Conservation (phyloP, 2,888 invertebrate genomes). For the Drepana falcataria region DNA sequence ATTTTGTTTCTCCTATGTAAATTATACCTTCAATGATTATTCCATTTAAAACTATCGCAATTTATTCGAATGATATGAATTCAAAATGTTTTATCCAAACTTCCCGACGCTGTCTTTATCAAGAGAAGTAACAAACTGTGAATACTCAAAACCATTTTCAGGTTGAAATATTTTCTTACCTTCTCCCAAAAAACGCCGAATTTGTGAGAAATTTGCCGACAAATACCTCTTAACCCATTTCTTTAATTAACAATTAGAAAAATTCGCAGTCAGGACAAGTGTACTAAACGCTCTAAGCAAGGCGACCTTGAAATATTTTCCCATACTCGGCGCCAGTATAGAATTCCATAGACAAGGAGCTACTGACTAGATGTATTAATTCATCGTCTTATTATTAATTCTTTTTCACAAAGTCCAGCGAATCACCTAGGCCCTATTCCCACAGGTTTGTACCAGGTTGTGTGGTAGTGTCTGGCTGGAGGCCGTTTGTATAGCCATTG, state of each 20-base stretch:
- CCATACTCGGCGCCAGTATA: neutral
- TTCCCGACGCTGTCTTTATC: too few species aligned
- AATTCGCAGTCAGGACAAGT: neutral
- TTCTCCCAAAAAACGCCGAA: neutral
- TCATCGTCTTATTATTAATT: neutral
- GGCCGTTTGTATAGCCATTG: too few species aligned
- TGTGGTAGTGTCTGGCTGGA: too few species aligned
- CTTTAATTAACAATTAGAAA: neutral
- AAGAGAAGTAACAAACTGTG: too few species aligned
- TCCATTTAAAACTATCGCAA: too few species aligned
- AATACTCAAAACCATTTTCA: too few species aligned
- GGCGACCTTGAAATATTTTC: neutral
- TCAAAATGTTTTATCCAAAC: too few species aligned
- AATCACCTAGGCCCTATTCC: too few species aligned
- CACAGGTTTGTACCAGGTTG: too few species aligned
- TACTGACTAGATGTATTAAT: neutral
- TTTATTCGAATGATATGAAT: too few species aligned
- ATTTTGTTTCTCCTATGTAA: neutral
- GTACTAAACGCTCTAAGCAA: neutral
- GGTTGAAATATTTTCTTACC: neutral
- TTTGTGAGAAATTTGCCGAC: neutral
- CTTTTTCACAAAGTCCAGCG: too few species aligned
- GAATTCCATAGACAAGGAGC: neutral
- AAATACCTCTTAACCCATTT: neutral
- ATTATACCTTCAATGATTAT: too few species aligned